Evolutionary conservation across 1,140 invertebrate genomes (phyloP).

Genomic region (Orius laevigatus): DNA sequence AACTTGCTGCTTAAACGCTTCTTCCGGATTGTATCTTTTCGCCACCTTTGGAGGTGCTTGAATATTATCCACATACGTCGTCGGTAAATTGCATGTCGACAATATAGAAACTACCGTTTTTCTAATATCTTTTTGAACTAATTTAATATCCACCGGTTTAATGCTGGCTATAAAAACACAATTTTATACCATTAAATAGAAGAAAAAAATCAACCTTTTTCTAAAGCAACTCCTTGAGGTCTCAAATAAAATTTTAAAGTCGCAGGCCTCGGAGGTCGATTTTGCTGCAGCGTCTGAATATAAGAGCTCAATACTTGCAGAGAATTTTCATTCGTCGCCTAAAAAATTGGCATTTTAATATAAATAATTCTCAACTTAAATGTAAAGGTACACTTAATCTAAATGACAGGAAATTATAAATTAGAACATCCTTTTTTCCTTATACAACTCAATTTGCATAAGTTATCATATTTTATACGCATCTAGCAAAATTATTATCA

Average conservation of each 20-base stretch:
- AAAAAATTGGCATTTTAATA: conserved; percentile 21
- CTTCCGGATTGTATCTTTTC: not conserved
- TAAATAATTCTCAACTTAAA: not conserved
- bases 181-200: not conserved
- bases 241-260: conserved; percentile 54
- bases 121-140: conserved; percentile 49
- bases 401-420: not conserved
- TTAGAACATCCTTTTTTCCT: not conserved
- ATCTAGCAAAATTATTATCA: too few species aligned
- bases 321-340: conserved; percentile 82
- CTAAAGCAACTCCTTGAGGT: conserved; percentile 16
- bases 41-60: conserved; percentile 15
- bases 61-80: conserved; percentile 64
- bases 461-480: not conserved
- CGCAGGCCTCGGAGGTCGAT: conserved; percentile 36
- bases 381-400: not conserved
- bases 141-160: conserved; percentile 50
- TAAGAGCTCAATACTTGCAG: conserved; percentile 73
- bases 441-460: not conserved
- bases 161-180: conserved; percentile 38
- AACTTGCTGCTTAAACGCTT: conserved; percentile 9
- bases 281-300: conserved; percentile 53
- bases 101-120: conserved; percentile 61
- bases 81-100: conserved; percentile 63
- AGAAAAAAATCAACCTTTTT: conserved; percentile 10